A percentile compares a stretch with the other conserved stretches of the same genome.
phyloP scores from a whole-genome alignment of 2,113 vertebrate genomes.

The Atrichornis clamosus region DNA sequence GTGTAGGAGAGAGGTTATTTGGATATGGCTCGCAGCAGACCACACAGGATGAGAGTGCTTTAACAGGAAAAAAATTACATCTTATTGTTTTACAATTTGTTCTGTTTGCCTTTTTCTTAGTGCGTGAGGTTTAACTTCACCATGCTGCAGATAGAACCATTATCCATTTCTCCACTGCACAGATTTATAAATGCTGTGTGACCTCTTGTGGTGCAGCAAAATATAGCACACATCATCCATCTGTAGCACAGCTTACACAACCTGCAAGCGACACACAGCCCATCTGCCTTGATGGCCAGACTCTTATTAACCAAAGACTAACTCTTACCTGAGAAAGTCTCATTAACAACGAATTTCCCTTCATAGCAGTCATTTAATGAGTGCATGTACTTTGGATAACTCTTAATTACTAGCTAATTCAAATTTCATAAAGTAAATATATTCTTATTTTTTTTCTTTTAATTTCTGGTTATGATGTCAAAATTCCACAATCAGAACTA shows the following conservation, averaged over 20 bases:
- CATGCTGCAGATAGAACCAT: background rate
- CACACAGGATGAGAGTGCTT: conserved; percentile 49
- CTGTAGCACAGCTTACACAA: background rate
- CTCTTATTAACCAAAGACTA: background rate
- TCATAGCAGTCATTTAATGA: background rate
- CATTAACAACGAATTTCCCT: background rate
- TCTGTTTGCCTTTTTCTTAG: conserved; percentile 16
- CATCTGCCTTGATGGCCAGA: background rate
- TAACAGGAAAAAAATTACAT: conserved; percentile 20
- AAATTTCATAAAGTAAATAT: background rate
- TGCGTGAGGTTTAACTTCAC: background rate
- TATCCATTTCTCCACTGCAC: background rate
- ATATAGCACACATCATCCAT: conserved; percentile 24
- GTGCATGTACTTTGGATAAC: background rate
- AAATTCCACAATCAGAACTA: background rate
- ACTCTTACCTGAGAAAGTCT: background rate
- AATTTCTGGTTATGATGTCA: background rate
- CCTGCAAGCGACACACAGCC: background rate
- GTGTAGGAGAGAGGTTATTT: conserved; percentile 51
- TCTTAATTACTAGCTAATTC: background rate
- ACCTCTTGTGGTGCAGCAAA: conserved; percentile 62
- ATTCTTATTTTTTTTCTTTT: background rate
- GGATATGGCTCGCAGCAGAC: conserved; percentile 46
- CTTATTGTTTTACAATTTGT: background rate
- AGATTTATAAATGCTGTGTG: conserved; percentile 53